A percentile compares a stretch with the other conserved stretches of the same genome.
These are phyloP conservation scores for Ochropleura leucogaster DNA, from an alignment of 2,888 invertebrate species.

Conservation along the genomic window DNA sequence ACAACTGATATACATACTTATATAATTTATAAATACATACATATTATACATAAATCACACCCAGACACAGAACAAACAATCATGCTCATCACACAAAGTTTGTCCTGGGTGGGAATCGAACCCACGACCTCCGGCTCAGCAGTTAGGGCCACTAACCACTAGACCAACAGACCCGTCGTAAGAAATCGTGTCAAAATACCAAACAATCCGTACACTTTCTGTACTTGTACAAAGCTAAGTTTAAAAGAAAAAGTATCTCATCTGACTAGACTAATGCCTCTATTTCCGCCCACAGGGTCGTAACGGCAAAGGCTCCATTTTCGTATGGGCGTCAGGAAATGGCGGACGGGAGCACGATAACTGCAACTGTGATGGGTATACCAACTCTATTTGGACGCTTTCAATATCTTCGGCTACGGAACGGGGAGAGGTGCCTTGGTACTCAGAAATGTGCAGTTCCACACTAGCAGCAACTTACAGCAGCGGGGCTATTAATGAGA, in stretches of 20 bases:
- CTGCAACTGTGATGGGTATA: conserved; percentile 99
- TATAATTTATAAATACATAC: too few species aligned
- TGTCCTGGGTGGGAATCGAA: too few species aligned
- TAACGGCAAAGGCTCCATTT: conserved; percentile 98
- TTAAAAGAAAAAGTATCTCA: conserved; percentile 27
- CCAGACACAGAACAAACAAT: too few species aligned
- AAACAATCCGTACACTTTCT: background rate
- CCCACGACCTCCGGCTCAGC: too few species aligned
- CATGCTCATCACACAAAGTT: too few species aligned
- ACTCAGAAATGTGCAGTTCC: conserved; percentile 99
- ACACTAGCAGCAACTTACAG: conserved; percentile 99
- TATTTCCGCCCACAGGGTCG: conserved; percentile 93
- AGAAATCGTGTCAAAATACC: background rate
- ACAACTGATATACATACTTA: too few species aligned
- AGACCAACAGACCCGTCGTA: background rate
- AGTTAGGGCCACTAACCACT: too few species aligned
- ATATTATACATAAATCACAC: too few species aligned
- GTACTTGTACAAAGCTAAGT: too few species aligned
- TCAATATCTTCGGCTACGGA: conserved; percentile 98
- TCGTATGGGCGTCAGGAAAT: conserved; percentile 99
- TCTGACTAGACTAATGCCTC: conserved; percentile 47
- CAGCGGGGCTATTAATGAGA: conserved; percentile 97
- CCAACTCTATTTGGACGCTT: conserved; percentile 99
- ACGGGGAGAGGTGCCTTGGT: conserved; percentile 98
- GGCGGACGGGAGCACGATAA: conserved; percentile 98